Conservation (phyloP, 2,888 invertebrate genomes). For the Pandemis heparana region DNA sequence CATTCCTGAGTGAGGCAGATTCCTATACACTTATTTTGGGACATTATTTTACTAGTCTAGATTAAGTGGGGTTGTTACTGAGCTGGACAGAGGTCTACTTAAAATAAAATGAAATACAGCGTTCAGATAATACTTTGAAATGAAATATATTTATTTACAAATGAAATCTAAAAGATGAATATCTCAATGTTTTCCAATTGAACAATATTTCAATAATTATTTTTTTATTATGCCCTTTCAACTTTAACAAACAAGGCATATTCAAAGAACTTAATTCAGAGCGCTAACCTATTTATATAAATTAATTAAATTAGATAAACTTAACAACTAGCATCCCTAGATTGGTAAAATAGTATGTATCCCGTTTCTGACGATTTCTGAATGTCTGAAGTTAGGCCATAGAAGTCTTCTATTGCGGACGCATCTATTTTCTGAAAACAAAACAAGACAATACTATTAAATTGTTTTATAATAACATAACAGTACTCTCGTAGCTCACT, state of each 20-base stretch:
- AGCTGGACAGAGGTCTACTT: no score
- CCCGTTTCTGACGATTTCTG: slow-evolving; percentile 99
- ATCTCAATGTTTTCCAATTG: slow-evolving; percentile 67
- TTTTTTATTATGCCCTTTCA: slow-evolving; percentile 69
- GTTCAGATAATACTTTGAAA: slow-evolving; percentile 61
- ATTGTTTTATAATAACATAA: neutral
- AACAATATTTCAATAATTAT: slow-evolving; percentile 73
- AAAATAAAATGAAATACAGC: slow-evolving; percentile 17
- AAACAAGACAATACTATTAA: slow-evolving; percentile 16
- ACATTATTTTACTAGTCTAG: no score
- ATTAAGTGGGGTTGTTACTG: no score
- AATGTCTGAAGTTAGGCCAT: slow-evolving; percentile 98
- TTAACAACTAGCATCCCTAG: slow-evolving; percentile 91
- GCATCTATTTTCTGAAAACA: slow-evolving; percentile 98
- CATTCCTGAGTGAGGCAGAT: no score
- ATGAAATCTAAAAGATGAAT: slow-evolving; percentile 65
- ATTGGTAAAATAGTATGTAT: slow-evolving; percentile 99
- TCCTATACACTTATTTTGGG: no score
- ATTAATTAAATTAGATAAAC: slow-evolving; percentile 74
- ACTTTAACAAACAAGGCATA: slow-evolving; percentile 82
- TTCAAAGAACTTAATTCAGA: slow-evolving; percentile 72
- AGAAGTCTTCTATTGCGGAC: slow-evolving; percentile 99
- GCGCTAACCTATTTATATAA: slow-evolving; percentile 76
- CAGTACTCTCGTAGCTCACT: neutral
- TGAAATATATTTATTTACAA: slow-evolving; percentile 77